Percentiles rank a stretch among this genome's conserved stretches.
phyloP scores from a whole-genome alignment of 2,113 vertebrate genomes.

The Notiomystis cincta region DNA sequence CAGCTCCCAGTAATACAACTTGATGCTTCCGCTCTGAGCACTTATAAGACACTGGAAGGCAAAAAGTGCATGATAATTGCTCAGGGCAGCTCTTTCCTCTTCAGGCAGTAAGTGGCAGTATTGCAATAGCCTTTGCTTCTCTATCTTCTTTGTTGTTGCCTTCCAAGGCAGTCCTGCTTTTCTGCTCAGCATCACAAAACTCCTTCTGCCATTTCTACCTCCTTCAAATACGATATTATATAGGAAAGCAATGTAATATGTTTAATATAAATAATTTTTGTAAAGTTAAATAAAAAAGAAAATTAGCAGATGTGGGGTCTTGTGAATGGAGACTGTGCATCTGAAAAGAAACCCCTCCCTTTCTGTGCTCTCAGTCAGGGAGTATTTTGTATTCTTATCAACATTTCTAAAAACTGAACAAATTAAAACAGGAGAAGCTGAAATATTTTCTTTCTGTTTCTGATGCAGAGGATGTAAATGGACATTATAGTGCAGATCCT shows the following conservation, averaged over 20 bases:
- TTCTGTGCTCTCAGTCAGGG: background rate
- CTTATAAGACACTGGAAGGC: background rate
- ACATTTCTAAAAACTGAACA: background rate
- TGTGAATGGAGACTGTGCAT: background rate
- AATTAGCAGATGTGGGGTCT: background rate
- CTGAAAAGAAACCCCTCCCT: background rate
- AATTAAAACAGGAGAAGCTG: background rate
- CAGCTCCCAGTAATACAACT: background rate
- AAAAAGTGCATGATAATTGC: background rate
- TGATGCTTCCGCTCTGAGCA: background rate
- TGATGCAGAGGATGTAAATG: background rate
- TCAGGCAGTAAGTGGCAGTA: constrained; percentile 47
- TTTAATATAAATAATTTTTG: background rate
- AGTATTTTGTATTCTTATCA: background rate
- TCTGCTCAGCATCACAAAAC: background rate
- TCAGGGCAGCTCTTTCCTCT: background rate
- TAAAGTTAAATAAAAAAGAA: background rate
- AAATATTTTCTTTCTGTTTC: background rate
- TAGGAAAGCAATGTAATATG: background rate
- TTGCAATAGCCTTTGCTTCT: background rate
- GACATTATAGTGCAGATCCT: background rate
- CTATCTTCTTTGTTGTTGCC: background rate
- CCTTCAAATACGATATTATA: background rate
- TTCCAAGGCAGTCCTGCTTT: background rate
- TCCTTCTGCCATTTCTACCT: background rate